Evolutionary conservation across 2,113 vertebrate species (phyloP).

Genomic region (Sialia sialis): DNA sequence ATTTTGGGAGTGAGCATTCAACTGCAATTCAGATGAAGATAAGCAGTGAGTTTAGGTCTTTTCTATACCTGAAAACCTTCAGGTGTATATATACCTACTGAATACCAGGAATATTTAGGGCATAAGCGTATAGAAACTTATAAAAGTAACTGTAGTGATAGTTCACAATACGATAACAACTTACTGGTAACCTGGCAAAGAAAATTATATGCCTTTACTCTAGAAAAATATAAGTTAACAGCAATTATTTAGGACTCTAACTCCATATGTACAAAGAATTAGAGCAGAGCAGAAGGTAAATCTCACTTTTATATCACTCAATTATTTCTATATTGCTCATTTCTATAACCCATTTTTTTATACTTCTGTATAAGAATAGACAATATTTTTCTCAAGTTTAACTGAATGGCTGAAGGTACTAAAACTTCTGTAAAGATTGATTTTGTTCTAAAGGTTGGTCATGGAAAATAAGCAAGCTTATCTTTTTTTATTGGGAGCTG

Average conservation of each 20-base stretch:
- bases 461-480: background rate
- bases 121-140: background rate
- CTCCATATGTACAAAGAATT: background rate
- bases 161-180: background rate
- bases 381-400: background rate
- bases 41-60: background rate
- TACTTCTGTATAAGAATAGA: background rate
- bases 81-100: background rate
- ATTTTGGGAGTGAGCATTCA: background rate
- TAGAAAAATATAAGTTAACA: background rate
- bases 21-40: background rate
- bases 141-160: background rate
- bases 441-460: background rate
- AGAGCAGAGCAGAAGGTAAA: background rate
- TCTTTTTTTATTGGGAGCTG: background rate
- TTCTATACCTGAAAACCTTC: background rate
- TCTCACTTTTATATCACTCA: background rate
- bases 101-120: background rate
- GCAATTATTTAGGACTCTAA: background rate
- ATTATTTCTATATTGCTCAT: background rate
- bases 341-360: background rate
- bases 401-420: background rate
- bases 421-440: background rate
- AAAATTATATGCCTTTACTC: background rate
- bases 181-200: background rate